phyloP scores from a whole-genome alignment of 2,797 vertebrate genomes.

The Epinephelus coioides region DNA sequence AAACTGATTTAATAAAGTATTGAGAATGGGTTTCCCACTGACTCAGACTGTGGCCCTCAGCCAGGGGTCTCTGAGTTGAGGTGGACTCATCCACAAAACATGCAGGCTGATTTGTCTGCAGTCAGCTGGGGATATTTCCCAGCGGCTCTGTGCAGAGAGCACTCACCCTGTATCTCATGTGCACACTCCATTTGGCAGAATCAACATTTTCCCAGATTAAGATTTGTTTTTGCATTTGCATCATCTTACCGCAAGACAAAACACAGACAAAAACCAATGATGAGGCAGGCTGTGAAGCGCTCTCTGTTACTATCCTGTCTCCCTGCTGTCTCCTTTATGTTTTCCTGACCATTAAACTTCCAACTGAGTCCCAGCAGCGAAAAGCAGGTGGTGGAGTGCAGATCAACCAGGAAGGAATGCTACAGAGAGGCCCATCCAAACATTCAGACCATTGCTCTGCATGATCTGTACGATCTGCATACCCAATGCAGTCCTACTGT shows the following conservation, averaged over 20 bases:
- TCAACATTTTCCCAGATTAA: background rate
- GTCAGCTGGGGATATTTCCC: slow-evolving; percentile 52
- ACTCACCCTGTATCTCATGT: slow-evolving; percentile 42
- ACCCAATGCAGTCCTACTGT: slow-evolving; percentile 41
- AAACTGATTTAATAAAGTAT: slow-evolving; percentile 19
- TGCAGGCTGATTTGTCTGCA: slow-evolving; percentile 59
- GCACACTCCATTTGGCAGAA: slow-evolving; percentile 9
- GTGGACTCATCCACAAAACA: slow-evolving; percentile 75
- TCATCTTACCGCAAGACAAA: slow-evolving; percentile 11
- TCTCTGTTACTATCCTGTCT: background rate
- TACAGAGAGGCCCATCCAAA: slow-evolving; percentile 74
- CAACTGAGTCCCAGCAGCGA: slow-evolving; percentile 48
- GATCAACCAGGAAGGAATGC: slow-evolving; percentile 70
- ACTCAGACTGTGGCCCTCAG: slow-evolving; percentile 56
- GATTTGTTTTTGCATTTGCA: slow-evolving; percentile 16
- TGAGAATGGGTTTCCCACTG: slow-evolving; percentile 37
- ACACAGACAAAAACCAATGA: background rate
- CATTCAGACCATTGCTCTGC: slow-evolving; percentile 57
- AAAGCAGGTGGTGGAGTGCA: slow-evolving; percentile 69
- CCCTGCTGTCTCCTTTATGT: slow-evolving; percentile 17
- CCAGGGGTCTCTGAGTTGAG: slow-evolving; percentile 61
- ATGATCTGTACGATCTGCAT: slow-evolving; percentile 57
- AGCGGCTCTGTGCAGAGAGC: slow-evolving; percentile 28
- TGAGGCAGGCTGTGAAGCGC: background rate
- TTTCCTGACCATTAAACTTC: slow-evolving; percentile 30